phyloP scores from a whole-genome alignment of 1,140 invertebrate species.

The Muscidifurax raptorellus region DNA sequence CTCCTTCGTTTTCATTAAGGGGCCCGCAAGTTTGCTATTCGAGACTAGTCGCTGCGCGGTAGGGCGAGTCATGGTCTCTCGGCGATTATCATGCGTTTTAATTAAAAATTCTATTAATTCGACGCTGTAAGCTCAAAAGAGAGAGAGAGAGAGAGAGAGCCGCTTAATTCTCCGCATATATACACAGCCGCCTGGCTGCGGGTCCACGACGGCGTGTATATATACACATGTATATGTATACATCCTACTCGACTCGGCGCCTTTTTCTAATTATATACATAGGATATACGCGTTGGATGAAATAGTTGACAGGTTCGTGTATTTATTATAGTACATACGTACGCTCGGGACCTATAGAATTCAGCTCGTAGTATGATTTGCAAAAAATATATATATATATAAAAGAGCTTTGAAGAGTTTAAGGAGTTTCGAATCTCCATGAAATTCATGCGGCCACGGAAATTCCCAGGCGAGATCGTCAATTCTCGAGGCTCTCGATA shows the following conservation, averaged over 20 bases:
- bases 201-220: neutral
- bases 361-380: no score
- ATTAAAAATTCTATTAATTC: slow-evolving; percentile 43
- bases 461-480: neutral
- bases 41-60: neutral
- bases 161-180: slow-evolving; percentile 7
- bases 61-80: slow-evolving; percentile 2
- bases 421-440: neutral
- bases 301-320: slow-evolving; percentile 1
- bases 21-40: slow-evolving; percentile 9
- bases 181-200: slow-evolving; percentile 4
- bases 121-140: slow-evolving; percentile 9
- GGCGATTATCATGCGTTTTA: slow-evolving; percentile 35
- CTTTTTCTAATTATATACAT: slow-evolving; percentile 25
- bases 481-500: slow-evolving; percentile 24
- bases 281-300: neutral
- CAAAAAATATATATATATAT: no score
- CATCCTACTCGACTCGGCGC: neutral
- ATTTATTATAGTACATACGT: no score
- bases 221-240: no score
- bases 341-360: no score
- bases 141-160: slow-evolving; percentile 17
- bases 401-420: neutral
- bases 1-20: slow-evolving; percentile 10
- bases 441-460: neutral